Base-by-base conservation (phyloP, 2,888 invertebrate species). In the Odontocolon sp. region DNA sequence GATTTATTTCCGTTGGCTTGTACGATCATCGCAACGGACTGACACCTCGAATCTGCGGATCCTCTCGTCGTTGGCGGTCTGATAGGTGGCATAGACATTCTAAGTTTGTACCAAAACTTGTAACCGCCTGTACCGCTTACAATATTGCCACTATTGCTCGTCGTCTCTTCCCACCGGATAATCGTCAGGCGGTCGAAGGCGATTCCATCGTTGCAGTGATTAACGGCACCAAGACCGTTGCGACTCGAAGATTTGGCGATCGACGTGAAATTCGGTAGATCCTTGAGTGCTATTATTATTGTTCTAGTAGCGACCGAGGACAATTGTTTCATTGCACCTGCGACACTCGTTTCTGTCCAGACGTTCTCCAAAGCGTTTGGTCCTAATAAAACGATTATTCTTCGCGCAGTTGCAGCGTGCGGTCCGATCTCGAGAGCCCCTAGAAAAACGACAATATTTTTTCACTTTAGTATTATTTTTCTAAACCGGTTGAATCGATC, bases 41-140 rank as follows among this genome's bases (percentile, higher is more conserved):
- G 88, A 76, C 86, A 87, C 38, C 85, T 80, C 40, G 83, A 75
- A 31, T 80, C 75, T 71, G 80, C 57, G 54, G 68, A 31, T 47
- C 75, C 56, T 80, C 69, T 59, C 38, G 80, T 40, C 61, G 75
- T 28, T 28, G 69, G 69, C 61, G 87, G 82, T 79, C 85, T 83
- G 31, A 89, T 79, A 68, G 94, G 92, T 3, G 94, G 94, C 91
- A 94, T 91, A 59, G 93, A 92, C 72, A 94, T 91, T 47, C 94
- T 92, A 82, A 95, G 91, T 82, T 92, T 91, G 75, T 93, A 92
- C 94, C 94, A 95, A 91, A 94, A 94, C 83, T 91, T 92, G 81
- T 92, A 91, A 86, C 92, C 92, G 86, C 92, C 92, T 6, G 78
- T 70, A 1, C 81, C 83, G 8, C 57, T 47, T 6, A 68, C 78